Evolutionary conservation across 1,140 invertebrate genomes (phyloP).

Genomic region (Drosophila ercepeae): DNA sequence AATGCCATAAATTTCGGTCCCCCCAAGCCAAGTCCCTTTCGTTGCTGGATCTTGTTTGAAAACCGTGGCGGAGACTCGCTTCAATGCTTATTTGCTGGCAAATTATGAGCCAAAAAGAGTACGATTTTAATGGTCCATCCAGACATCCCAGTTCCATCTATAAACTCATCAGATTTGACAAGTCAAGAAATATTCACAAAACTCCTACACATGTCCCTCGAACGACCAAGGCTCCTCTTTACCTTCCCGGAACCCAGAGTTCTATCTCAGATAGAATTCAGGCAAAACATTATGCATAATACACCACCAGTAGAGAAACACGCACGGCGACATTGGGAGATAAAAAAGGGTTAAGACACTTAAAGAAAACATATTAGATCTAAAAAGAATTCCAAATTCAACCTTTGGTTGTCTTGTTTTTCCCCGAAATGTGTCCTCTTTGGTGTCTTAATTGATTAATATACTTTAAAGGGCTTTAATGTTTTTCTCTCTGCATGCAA

Average conservation of each 20-base stretch:
- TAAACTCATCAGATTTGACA: conserved; percentile 22
- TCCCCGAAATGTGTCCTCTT: no score
- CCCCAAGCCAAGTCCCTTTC: conserved; percentile 32
- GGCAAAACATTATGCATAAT: conserved; percentile 70
- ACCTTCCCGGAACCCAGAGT: conserved; percentile 40
- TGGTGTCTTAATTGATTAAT: no score
- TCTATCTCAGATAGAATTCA: conserved; percentile 64
- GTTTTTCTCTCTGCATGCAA: conserved; percentile 2
- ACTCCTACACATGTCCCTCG: conserved; percentile 35
- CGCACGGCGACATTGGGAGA: conserved; percentile 29
- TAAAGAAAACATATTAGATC: background rate
- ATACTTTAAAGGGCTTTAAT: background rate
- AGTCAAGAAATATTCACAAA: conserved; percentile 10
- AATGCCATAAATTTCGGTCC: conserved; percentile 78
- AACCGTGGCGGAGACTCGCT: conserved; percentile 1
- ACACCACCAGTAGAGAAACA: conserved; percentile 23
- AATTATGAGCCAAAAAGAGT: conserved; percentile 30
- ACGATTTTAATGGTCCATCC: conserved; percentile 27
- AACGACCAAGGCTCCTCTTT: background rate
- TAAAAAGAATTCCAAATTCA: background rate
- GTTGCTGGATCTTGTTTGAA: conserved; percentile 4
- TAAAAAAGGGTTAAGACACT: conserved; percentile 4
- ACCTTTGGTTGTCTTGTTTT: no score
- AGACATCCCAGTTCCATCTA: conserved; percentile 16
- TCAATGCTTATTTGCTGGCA: conserved; percentile 16